These are phyloP conservation scores for Pogonognathellus flavescens DNA, from an alignment of 1,140 invertebrate genomes.

Conservation along the genomic window DNA sequence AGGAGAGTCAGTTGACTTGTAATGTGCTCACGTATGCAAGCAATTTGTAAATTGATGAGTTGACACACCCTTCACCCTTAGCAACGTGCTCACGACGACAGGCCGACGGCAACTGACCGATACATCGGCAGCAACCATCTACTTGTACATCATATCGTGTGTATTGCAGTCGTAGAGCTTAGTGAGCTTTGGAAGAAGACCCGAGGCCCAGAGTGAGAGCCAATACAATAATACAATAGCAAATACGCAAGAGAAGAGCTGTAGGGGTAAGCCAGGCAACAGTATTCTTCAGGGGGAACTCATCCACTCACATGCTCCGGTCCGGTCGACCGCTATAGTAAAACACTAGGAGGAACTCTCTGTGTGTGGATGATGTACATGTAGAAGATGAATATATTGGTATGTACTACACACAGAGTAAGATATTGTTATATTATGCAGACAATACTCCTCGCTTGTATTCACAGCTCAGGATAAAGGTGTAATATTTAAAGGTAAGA, in stretches of 20 bases:
- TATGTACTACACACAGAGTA: background rate
- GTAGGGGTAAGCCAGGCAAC: constrained; percentile 1
- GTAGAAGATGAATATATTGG: too few species aligned
- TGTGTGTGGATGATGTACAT: background rate
- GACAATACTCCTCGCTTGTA: too few species aligned
- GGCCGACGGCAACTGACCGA: constrained; percentile 49
- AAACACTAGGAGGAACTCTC: background rate
- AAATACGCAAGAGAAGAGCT: background rate
- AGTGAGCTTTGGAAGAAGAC: constrained; percentile 22
- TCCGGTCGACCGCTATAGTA: background rate
- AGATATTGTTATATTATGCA: too few species aligned
- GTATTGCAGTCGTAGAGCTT: background rate
- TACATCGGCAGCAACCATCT: constrained; percentile 41
- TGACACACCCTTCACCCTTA: constrained; percentile 50
- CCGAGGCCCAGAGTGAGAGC: background rate
- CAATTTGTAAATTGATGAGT: constrained; percentile 51
- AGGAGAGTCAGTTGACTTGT: constrained; percentile 11
- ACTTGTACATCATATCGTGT: constrained; percentile 40
- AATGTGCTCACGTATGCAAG: constrained; percentile 38
- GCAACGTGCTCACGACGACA: constrained; percentile 47
- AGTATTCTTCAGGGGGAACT: background rate
- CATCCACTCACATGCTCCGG: background rate
- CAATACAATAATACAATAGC: constrained; percentile 1
- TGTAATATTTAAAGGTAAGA: too few species aligned
- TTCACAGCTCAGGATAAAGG: too few species aligned